Percentiles rank a stretch among this genome's conserved stretches.
phyloP scores from a whole-genome alignment of 2,888 invertebrate genomes.

The Protonemura montana region DNA sequence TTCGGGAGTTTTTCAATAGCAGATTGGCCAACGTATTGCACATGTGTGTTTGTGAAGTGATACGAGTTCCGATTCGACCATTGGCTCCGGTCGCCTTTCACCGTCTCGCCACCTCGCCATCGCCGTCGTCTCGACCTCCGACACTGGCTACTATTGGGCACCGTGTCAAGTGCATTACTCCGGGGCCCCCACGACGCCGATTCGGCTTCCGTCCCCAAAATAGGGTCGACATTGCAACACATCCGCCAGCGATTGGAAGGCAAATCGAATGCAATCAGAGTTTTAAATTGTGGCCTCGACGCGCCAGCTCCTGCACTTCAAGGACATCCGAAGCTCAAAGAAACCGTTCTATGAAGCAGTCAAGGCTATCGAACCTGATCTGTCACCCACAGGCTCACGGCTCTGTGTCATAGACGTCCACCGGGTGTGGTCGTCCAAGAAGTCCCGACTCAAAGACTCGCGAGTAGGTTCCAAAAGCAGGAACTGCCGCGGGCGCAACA shows the following conservation, averaged over 20 bases:
- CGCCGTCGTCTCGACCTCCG: neutral
- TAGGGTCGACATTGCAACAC: neutral
- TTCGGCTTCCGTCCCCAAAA: neutral
- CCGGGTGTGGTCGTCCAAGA: neutral
- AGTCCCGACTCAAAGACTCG: neutral
- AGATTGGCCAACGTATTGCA: neutral
- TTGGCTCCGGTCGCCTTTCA: neutral
- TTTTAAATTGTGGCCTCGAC: neutral
- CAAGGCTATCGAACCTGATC: neutral
- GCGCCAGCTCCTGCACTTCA: neutral
- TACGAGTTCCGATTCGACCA: neutral
- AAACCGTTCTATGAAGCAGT: neutral
- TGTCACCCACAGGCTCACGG: neutral
- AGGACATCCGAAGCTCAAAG: neutral
- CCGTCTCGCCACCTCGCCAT: neutral
- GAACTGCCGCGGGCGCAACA: neutral
- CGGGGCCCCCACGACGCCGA: neutral
- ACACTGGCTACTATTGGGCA: neutral
- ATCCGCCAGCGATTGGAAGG: neutral
- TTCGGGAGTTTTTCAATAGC: neutral
- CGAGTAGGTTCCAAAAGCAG: neutral
- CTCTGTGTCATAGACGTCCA: neutral
- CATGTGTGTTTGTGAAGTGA: neutral
- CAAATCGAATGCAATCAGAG: neutral
- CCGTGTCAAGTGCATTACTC: neutral